phyloP scores from a whole-genome alignment of 2,888 invertebrate species.

The Mongoloraphidia duomilia region DNA sequence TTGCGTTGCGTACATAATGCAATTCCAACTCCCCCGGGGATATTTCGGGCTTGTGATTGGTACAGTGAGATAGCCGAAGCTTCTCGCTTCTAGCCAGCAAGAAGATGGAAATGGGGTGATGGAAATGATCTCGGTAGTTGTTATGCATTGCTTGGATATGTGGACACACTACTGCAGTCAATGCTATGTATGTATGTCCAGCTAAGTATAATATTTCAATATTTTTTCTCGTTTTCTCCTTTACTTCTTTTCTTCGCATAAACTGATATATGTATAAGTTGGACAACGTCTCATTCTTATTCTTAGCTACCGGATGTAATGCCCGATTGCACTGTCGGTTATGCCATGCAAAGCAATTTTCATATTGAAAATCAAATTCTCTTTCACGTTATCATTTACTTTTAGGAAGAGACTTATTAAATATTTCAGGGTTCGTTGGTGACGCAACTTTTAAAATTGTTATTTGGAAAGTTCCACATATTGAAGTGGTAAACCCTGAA shows the following conservation, averaged over 20 bases:
- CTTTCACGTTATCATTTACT: too few relatives aligned
- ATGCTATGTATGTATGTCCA: neutral
- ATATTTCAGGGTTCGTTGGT: too few relatives aligned
- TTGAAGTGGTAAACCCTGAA: too few relatives aligned
- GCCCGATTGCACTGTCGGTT: too few relatives aligned
- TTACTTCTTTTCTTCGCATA: neutral
- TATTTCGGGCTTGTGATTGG: conserved; percentile 3
- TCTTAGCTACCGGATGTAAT: too few relatives aligned
- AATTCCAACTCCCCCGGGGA: neutral
- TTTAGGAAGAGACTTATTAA: too few relatives aligned
- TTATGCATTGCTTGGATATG: conserved; percentile 3
- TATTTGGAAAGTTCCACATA: too few relatives aligned
- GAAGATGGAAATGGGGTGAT: conserved; percentile 2
- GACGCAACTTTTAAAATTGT: too few relatives aligned
- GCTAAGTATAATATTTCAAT: neutral
- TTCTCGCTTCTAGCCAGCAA: neutral
- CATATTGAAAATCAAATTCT: too few relatives aligned
- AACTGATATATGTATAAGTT: neutral
- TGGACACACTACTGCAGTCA: neutral
- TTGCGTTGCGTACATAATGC: conserved; percentile 6
- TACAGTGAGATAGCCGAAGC: neutral
- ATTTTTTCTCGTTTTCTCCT: neutral
- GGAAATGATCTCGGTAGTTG: conserved; percentile 2
- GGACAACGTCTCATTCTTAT: neutral
- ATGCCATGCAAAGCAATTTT: too few relatives aligned